Evolutionary conservation across 2,113 vertebrate genomes (phyloP), one percentile per base, ranked within the genome.

Genomic region (Scomber colias): DNA sequence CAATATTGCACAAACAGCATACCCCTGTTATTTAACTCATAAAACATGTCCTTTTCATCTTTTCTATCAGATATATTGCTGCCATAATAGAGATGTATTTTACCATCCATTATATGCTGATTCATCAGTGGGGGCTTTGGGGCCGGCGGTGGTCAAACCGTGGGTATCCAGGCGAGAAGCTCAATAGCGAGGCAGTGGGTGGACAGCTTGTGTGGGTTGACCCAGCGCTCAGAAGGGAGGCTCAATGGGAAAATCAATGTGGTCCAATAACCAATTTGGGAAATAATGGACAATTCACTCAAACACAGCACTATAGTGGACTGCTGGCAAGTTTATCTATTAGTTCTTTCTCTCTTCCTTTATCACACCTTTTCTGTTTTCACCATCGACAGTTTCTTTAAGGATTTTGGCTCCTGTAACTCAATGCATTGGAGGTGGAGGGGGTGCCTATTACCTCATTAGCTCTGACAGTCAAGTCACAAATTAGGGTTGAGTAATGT

Each of bases 221-320:
- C 74, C 72, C 62, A 75, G 46, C 79, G 87, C 86, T 84, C 83
- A 78, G 70, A 27, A 78, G 83, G 74, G 87, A 89, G 66, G 46
- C 83, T 88, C 81, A 77, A 71, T 87, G 81, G 72, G 81, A 90
- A 92, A 93, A 93, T 92, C 91, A 90, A 90, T 92, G 85, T n/a
- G 4, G 84, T 46, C 90, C 73, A 11, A 91, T 92, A 90, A 92
- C 82, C 89, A 90, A 90, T 93, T 87, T 89, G 27, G 81, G 71
- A 89, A 86, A 89, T 89, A 93, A 93, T 90, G 86, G 88, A 86
- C 84, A 79, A 85, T 93, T 89, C 77, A 78, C 70, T 90, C 75
- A 85, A 81, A 90, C 72, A 82, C 75, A 77, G 64, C 71, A 31
- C 73, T 80, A 35, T 67, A 59, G 75, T 70, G 48, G 71, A 76